Evolutionary conservation across 2,888 invertebrate genomes (phyloP).

Genomic region (Pyralis farinalis): DNA sequence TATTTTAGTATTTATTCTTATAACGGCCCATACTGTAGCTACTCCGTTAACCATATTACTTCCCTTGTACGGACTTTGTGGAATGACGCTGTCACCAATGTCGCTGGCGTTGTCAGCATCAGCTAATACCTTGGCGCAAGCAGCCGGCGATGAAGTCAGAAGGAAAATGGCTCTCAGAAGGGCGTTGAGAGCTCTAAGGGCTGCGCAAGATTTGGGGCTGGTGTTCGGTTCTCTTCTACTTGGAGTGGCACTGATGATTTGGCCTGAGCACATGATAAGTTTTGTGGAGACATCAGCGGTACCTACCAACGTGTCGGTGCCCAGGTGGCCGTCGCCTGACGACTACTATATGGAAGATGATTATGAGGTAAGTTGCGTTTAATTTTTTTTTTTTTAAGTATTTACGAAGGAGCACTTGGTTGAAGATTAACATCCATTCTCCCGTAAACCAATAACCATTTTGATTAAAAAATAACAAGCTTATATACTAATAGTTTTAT

Average conservation of each 20-base stretch:
- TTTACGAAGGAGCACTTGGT: no score
- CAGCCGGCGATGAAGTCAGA: conserved; percentile 65
- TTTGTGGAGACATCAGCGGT: conserved; percentile 60
- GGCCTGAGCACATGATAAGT: conserved; percentile 65
- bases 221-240: conserved; percentile 62
- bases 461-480: no score
- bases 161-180: conserved; percentile 61
- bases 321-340: conserved; percentile 64
- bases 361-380: conserved; percentile 79
- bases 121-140: conserved; percentile 80
- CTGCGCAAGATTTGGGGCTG: conserved; percentile 69
- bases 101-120: conserved; percentile 80
- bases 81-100: conserved; percentile 80
- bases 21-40: conserved; percentile 78
- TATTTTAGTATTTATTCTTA: conserved; percentile 78
- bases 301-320: conserved; percentile 54
- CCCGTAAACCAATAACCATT: no score
- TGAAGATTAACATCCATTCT: no score
- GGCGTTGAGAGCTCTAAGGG: conserved; percentile 60
- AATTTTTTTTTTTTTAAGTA: no score
- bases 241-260: conserved; percentile 71
- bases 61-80: conserved; percentile 68
- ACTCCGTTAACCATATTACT: conserved; percentile 58
- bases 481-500: no score
- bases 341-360: conserved; percentile 79